Base-by-base conservation (phyloP, 2,113 vertebrate genomes). In the Notarius lentiginosus region DNA sequence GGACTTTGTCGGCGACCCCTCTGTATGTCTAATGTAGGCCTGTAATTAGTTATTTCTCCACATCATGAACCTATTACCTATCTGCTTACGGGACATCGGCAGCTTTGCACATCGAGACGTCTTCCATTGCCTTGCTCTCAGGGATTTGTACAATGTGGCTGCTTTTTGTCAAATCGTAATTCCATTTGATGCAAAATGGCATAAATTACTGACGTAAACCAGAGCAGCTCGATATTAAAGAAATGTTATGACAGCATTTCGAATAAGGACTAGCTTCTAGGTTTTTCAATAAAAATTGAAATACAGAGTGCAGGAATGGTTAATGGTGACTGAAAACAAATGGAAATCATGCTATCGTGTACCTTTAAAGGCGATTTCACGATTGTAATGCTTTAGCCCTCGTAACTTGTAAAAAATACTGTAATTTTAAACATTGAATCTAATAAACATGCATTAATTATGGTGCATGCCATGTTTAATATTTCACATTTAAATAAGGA, bases 21-120 rank as follows among this genome's bases (percentile, higher is more conserved):
- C 77, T 88, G 88, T 88, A 85, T 87, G 90, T 90, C 89, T 91
- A 88, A 91, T 89, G 88, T 91, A 58, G 81, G 87, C 68, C 91
- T 90, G 90, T 91, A 93, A 94, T 91, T 91, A 91, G 91, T 93
- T 90, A 91, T 90, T 91, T 89, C 90, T 87, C 83, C 81, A 86
- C 93, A 92, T 92, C 91, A 87, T 89, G 89, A 90, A 93, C 89
- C 91, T 87, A 92, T 92, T 92, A 91, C 86, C 73, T 85, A 88
- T 88, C 34, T 87, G 90, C 87, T 90, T 84, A 87, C 56, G 82
- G 87, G 90, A 91, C 87, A 83, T 88, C 79, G 51, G 55, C 89
- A 80, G 87, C 85, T 58, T 70, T 85, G 66, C 79, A 82, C 41
- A 81, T 89, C 8, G 7, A 80, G 84, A 80, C 41, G 58, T 87